Base-by-base conservation (phyloP, 2,113 vertebrate genomes). In the Onychorhynchus coronatus region DNA sequence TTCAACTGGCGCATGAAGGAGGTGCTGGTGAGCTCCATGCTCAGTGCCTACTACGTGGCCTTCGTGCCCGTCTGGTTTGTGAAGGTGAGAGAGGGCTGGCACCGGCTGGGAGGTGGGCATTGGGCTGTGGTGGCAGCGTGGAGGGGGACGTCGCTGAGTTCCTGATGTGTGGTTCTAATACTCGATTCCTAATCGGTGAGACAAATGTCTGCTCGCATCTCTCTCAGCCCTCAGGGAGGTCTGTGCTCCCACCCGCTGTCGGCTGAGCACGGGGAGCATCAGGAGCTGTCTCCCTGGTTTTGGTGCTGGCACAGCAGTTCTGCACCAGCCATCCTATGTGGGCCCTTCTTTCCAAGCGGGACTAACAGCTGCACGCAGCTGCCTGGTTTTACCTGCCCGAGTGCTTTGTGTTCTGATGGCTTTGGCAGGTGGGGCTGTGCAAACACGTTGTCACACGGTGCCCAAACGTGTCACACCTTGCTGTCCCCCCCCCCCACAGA, bases 1-100 rank as follows among this genome's bases (percentile, higher is more conserved):
- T 99, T 99, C 89, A 99, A 99, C 98, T 99, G 99, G 99, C 98
- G 99, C 95, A 99, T 99, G 99, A 99, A 99, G 94, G 99, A 99
- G 94, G 99, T 99, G 96, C 98, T 99, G 76, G 98, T 99, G 88
- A 99, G 99, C 98, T 99, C 99, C 83, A 99, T 99, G 99, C 99
- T 99, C 96, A 99, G 99, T 8, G 99, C 99, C 85, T 99, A 99
- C 96, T 99, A 99, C 3, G 98, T 99, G 96, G 99, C 99, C 81
- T 99, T 99, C 17, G 99, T 99, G 65, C 99, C 99, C 0, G 99
- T 99, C 61, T 99, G 99, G 99, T 99, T 99, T 37, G 98, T 99
- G 86, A 99, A 99, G 99, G 99, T 99, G 96, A 79, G 98, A 61
- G 27, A 47, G 47, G n/a, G 56, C 4, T 24, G 56, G 59, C 11